Percentiles rank a stretch among this genome's conserved stretches.
These are phyloP conservation scores for Ceryle rudis DNA, from an alignment of 2,797 vertebrate species.

Conservation along the genomic window DNA sequence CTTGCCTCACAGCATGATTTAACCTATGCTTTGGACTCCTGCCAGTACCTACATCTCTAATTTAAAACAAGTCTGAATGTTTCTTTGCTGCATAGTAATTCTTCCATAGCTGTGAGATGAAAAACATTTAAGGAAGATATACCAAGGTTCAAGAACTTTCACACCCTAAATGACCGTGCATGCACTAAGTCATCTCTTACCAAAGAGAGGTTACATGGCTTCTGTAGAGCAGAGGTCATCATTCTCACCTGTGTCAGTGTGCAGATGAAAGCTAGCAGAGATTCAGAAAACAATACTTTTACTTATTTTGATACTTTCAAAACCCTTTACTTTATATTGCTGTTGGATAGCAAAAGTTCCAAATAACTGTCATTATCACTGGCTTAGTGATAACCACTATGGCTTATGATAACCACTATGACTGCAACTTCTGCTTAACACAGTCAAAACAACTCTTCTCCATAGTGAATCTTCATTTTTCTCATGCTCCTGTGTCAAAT, in stretches of 20 bases:
- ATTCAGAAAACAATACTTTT: neutral
- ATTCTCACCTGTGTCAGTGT: neutral
- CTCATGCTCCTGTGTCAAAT: neutral
- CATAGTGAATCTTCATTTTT: neutral
- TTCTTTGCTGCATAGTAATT: neutral
- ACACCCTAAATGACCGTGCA: neutral
- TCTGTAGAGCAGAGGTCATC: neutral
- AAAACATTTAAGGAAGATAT: neutral
- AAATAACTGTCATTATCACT: neutral
- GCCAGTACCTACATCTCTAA: neutral
- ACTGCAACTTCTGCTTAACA: neutral
- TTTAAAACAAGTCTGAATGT: neutral
- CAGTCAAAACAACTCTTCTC: neutral
- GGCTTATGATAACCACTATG: neutral
- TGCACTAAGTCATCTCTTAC: neutral
- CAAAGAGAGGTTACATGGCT: accelerated
- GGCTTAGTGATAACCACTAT: neutral
- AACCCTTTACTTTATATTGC: neutral
- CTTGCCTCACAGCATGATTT: neutral
- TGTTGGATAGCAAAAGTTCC: neutral
- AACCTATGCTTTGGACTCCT: neutral
- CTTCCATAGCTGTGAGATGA: neutral
- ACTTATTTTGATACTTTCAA: neutral
- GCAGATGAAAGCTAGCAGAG: neutral
- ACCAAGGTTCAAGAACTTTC: neutral